Evolutionary conservation across 2,113 vertebrate genomes (phyloP).

Genomic region (Phylloscopus trochiloides): DNA sequence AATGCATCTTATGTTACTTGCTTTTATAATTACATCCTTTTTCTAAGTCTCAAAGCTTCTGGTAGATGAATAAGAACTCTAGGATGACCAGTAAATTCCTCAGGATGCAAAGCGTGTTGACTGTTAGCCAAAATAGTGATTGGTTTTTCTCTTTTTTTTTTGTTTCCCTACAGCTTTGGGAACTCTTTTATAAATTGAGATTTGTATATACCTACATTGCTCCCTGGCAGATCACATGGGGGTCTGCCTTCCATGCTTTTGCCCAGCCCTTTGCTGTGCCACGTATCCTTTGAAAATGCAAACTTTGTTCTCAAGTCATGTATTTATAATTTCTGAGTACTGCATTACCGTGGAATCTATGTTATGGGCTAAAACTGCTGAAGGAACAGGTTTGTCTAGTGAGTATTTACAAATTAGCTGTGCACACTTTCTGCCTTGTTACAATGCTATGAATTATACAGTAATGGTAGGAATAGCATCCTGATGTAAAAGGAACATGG

Average conservation of each 20-base stretch:
- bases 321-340: neutral
- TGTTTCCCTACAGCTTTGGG: slow-evolving; percentile 84
- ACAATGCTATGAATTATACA: fast-evolving
- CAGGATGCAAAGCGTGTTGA: neutral
- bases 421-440: neutral
- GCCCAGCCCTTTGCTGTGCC: slow-evolving; percentile 98
- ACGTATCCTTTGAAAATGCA: slow-evolving; percentile 87
- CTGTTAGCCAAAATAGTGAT: neutral
- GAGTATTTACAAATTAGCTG: neutral
- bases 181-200: slow-evolving; percentile 93
- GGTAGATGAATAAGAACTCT: neutral
- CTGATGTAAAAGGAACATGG: neutral
- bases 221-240: slow-evolving; percentile 98
- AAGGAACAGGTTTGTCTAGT: neutral
- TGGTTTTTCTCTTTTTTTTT: neutral
- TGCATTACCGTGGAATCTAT: neutral
- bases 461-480: neutral
- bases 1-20: neutral
- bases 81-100: neutral
- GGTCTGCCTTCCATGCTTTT: slow-evolving; percentile 97
- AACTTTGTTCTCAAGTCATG: neutral
- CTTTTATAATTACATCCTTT: neutral
- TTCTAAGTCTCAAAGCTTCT: neutral
- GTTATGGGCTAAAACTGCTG: neutral
- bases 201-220: slow-evolving; percentile 98